phyloP scores from a whole-genome alignment of 1,140 invertebrate species.

The Sycobia sp. region DNA sequence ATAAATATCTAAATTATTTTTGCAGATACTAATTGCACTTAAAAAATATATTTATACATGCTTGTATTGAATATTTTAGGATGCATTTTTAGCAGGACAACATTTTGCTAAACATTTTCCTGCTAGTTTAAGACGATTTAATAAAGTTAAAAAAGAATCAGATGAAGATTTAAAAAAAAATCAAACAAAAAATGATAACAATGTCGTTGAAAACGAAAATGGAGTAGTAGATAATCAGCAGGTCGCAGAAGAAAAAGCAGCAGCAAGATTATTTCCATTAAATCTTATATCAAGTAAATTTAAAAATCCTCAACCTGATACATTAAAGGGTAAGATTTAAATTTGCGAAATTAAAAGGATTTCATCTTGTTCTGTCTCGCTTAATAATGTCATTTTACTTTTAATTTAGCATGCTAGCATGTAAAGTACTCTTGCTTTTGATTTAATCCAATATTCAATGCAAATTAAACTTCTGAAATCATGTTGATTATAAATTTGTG shows the following conservation, averaged over 20 bases:
- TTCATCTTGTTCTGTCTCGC: background rate
- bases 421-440: background rate
- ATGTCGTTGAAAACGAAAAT: slow-evolving; percentile 18
- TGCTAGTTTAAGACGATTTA: slow-evolving; percentile 59
- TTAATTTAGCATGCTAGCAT: background rate
- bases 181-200: too few relatives aligned
- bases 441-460: too few relatives aligned
- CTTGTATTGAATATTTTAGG: too few relatives aligned
- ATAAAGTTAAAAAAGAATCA: slow-evolving; percentile 48
- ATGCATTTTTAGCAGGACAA: slow-evolving; percentile 78
- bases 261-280: slow-evolving; percentile 54
- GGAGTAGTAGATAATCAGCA: slow-evolving; percentile 32
- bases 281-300: slow-evolving; percentile 54
- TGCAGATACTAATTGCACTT: too few relatives aligned
- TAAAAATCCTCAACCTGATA: slow-evolving; percentile 45
- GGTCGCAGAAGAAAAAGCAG: slow-evolving; percentile 49
- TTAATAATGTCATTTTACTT: background rate
- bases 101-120: slow-evolving; percentile 81
- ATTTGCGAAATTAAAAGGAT: background rate
- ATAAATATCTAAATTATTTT: slow-evolving; percentile 20
- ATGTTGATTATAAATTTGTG: too few relatives aligned
- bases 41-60: slow-evolving; percentile 5
- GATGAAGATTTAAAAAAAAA: slow-evolving; percentile 1
- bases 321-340: slow-evolving; percentile 46
- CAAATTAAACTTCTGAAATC: too few relatives aligned